Percentiles rank a stretch among this genome's conserved stretches.
Evolutionary conservation across 2,888 invertebrate species (phyloP).

Genomic region (Asteroscopus sphinx): DNA sequence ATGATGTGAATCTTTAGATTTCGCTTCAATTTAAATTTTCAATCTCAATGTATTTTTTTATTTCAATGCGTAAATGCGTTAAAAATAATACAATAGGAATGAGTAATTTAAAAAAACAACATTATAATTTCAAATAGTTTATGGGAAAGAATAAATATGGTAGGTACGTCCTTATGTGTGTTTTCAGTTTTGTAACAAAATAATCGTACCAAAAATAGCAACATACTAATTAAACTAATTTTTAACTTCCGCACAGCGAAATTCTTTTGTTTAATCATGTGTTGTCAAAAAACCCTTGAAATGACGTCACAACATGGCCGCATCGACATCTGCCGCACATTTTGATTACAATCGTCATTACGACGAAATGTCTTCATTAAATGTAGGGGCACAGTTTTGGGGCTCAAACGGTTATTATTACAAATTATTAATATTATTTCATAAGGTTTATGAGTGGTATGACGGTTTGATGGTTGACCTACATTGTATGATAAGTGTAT

Average conservation of each 20-base stretch:
- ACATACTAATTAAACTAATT: neutral
- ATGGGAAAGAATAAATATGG: too few relatives aligned
- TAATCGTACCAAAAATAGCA: too few relatives aligned
- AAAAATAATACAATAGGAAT: too few relatives aligned
- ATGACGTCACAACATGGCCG: conserved; percentile 56
- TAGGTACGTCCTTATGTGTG: too few relatives aligned
- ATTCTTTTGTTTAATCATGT: conserved; percentile 25
- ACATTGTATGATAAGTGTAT: conserved; percentile 13
- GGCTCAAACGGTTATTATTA: conserved; percentile 16
- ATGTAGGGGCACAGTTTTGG: conserved; percentile 31
- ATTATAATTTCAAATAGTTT: too few relatives aligned
- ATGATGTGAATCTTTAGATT: too few relatives aligned
- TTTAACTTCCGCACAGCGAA: neutral
- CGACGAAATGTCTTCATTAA: conserved; percentile 49
- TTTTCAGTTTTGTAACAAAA: too few relatives aligned
- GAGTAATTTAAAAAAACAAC: too few relatives aligned
- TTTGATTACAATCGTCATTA: conserved; percentile 56
- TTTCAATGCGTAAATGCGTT: too few relatives aligned
- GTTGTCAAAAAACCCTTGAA: conserved; percentile 30
- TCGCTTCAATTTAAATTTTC: too few relatives aligned
- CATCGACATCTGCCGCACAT: conserved; percentile 53
- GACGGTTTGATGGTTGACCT: conserved; percentile 20
- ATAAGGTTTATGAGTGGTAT: conserved; percentile 4
- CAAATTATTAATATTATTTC: conserved; percentile 37
- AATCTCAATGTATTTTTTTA: too few relatives aligned